Conservation (phyloP, 2,113 vertebrate species). For the Cepphus grylle region DNA sequence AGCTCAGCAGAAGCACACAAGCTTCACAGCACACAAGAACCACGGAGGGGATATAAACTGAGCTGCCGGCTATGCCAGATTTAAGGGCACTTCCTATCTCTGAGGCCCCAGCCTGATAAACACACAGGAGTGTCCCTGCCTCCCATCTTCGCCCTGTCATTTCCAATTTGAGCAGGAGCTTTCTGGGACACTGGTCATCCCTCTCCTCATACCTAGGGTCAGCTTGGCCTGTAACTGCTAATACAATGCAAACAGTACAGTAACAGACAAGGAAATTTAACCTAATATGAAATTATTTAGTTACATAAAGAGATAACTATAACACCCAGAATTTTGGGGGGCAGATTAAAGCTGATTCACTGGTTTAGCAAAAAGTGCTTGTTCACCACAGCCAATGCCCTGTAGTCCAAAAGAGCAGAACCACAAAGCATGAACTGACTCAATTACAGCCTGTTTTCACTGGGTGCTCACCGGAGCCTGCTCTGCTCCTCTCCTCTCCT, state of each 20-base stretch:
- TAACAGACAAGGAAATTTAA: not conserved
- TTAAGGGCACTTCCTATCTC: not conserved
- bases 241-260: not conserved
- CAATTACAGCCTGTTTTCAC: not conserved
- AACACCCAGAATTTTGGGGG: not conserved
- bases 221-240: not conserved
- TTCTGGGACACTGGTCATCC: not conserved
- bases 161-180: not conserved
- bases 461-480: not conserved
- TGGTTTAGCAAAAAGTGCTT: not conserved
- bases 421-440: slow-evolving; percentile 17
- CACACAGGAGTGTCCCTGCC: not conserved
- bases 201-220: accelerated
- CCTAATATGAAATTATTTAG: not conserved
- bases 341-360: slow-evolving; percentile 3
- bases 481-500: not conserved
- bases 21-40: not conserved
- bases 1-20: not conserved
- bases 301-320: not conserved
- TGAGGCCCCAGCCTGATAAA: not conserved
- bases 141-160: not conserved
- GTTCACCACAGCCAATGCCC: not conserved
- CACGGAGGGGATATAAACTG: not conserved
- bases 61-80: not conserved
- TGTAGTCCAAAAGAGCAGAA: not conserved